These are phyloP conservation scores for Peromyscus californicus DNA, from an alignment of 2,113 vertebrate genomes.

Conservation along the genomic window DNA sequence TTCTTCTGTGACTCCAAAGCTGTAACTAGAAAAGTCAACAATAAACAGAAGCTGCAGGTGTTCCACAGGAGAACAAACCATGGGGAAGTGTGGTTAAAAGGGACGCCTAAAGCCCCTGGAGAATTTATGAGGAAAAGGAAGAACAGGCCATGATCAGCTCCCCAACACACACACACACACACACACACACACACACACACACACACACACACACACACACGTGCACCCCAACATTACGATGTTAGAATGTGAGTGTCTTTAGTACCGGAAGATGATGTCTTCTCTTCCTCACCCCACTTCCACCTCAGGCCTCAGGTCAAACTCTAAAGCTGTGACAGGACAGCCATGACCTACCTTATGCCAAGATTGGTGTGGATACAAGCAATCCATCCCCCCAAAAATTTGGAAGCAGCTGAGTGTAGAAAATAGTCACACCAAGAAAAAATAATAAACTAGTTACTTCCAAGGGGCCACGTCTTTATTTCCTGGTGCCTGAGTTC, in stretches of 20 bases:
- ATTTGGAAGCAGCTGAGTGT: background rate
- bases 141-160: background rate
- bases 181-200: background rate
- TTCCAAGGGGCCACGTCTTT: background rate
- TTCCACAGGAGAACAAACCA: background rate
- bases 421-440: background rate
- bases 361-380: background rate
- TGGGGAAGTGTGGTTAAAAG: background rate
- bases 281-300: background rate
- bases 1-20: background rate
- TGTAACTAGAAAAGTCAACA: background rate
- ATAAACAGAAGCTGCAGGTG: background rate
- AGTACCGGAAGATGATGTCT: background rate
- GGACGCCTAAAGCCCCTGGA: background rate
- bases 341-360: background rate
- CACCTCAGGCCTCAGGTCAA: background rate
- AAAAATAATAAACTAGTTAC: background rate
- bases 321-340: background rate
- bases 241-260: background rate
- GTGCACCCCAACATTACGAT: background rate
- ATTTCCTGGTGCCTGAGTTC: background rate
- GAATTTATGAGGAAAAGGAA: background rate
- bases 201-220: background rate
- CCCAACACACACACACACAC: background rate
- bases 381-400: background rate